Evolutionary conservation across 2,113 vertebrate species (phyloP).

Genomic region (Percina caprodes): DNA sequence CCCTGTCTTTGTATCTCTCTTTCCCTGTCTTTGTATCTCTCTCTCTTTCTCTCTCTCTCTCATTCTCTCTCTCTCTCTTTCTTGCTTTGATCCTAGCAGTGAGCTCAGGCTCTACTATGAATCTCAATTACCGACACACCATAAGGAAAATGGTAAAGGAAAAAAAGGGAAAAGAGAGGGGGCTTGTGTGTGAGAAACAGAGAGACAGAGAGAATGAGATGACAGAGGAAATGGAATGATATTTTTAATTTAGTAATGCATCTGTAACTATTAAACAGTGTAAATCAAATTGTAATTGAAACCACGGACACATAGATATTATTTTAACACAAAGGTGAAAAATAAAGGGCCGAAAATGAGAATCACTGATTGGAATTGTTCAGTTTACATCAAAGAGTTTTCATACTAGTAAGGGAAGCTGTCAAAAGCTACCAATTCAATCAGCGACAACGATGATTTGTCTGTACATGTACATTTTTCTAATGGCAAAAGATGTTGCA

Average conservation of each 20-base stretch:
- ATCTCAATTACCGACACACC: conserved; percentile 58
- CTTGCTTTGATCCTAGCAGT: conserved; percentile 44
- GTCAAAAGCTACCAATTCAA: neutral
- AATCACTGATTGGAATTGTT: neutral
- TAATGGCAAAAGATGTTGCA: neutral
- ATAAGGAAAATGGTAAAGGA: conserved; percentile 3
- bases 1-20: neutral
- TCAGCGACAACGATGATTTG: neutral
- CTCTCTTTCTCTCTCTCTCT: conserved; percentile 10
- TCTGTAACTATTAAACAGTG: neutral
- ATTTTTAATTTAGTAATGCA: conserved; percentile 23
- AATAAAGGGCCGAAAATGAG: neutral
- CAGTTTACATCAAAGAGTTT: neutral
- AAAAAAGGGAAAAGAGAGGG: neutral
- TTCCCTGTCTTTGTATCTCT: neutral
- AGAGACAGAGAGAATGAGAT: conserved; percentile 22
- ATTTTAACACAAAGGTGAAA: conserved; percentile 3
- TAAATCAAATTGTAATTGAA: conserved; percentile 19
- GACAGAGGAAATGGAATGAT: neutral
- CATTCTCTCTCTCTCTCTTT: neutral
- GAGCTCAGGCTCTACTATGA: conserved; percentile 30
- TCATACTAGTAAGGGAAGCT: neutral
- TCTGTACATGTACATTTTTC: neutral
- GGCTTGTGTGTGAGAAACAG: neutral
- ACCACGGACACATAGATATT: neutral